Conservation (phyloP, 2,888 invertebrate genomes). For the Heliconius aoede region DNA sequence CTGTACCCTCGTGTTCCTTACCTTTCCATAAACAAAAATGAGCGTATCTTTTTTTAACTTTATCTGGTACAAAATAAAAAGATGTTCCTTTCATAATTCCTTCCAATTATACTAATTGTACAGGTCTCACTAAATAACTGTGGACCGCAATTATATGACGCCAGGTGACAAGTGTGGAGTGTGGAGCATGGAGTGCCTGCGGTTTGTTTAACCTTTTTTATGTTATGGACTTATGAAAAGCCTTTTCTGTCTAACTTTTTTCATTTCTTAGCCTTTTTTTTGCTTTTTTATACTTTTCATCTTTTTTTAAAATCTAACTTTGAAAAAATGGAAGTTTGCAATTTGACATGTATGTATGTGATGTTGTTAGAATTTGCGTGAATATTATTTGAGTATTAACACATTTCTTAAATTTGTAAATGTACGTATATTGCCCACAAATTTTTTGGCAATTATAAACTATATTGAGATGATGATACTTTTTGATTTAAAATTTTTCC, state of each 20-base stretch:
- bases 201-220: conserved; percentile 5
- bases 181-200: background rate
- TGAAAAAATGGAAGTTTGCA: too few species aligned
- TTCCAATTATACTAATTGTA: conserved; percentile 25
- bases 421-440: background rate
- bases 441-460: background rate
- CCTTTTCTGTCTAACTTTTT: background rate
- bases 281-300: background rate
- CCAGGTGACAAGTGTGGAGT: conserved; percentile 24
- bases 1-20: too few species aligned
- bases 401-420: background rate
- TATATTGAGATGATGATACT: rapidly evolving
- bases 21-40: too few species aligned
- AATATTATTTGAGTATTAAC: background rate
- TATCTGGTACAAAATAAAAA: background rate
- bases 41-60: too few species aligned
- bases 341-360: too few species aligned
- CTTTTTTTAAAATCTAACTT: background rate
- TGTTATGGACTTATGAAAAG: background rate
- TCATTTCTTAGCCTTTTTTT: background rate
- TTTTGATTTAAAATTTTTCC: background rate
- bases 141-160: conserved; percentile 9
- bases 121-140: conserved; percentile 17
- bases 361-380: background rate
- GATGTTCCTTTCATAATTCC: conserved; percentile 20